Base-by-base conservation (phyloP, 2,888 invertebrate genomes). In the Tyria jacobaeae region DNA sequence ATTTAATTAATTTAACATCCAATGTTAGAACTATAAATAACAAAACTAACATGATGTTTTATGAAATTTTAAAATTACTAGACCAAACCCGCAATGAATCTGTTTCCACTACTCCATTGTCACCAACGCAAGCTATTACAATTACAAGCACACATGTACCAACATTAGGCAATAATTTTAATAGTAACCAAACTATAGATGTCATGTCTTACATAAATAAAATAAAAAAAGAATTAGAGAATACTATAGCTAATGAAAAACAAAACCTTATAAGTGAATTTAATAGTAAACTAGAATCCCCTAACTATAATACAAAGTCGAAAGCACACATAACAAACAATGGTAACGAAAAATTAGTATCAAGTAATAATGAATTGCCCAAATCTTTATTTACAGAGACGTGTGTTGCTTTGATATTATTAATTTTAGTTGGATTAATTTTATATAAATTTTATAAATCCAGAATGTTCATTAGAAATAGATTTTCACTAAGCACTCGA, bases 361-460 rank as follows among this genome's bases (percentile, higher is more conserved):
- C 68, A 57, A 64, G 50, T 50, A 59, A 68, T 48, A 52, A 65
- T 50, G 53, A 59, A 52, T 44, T 65, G 14, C 54, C 73, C 2
- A 75, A 78, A 44, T 70, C 71, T 3, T 24, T 71, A 17, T 82
- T 80, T 60, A 81, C 77, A 3, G 80, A 82, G 52, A 74, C 73
- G 4, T 85, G 84, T 57, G 79, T 84, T 2, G 81, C 59, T 47
- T 68, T 86, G n/a, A 85, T 82, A 57, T 62, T 87, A 41, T 35
- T 80, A 1, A 82, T 86, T 59, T 63, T 86, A 59, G 67, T 86
- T 3, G 75, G 79, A 59, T 75, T 81, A 15, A 60, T 81, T 57
- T 68, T 84, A 25, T 81, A 78, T 61, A 81, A 81, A 53, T 60
- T 83, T 41, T 86, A 84, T 63, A 84, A 83, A 51, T 80, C 83